Conservation (phyloP, 2,797 vertebrate genomes). For the Capromys pilorides region DNA sequence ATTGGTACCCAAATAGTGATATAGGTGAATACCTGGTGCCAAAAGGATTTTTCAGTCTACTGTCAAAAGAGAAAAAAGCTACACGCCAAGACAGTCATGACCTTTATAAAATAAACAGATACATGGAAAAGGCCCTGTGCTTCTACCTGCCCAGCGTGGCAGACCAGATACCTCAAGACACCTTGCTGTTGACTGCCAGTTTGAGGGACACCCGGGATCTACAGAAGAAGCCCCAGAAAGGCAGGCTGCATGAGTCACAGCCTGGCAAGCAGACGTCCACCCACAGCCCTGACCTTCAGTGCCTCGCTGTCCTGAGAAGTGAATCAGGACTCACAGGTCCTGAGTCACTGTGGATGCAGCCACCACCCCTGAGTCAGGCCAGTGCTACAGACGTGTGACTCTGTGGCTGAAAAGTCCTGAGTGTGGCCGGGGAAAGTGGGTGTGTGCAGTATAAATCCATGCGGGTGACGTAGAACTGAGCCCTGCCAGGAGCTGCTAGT, state of each 20-base stretch:
- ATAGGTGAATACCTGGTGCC: not conserved
- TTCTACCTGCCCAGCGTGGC: not conserved
- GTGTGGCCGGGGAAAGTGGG: not conserved
- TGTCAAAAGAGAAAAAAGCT: not conserved
- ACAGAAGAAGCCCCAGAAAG: not conserved
- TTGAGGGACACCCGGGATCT: not conserved
- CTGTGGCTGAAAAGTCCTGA: not conserved
- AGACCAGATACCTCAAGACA: not conserved
- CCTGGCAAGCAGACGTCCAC: not conserved
- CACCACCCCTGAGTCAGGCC: constrained; percentile 9
- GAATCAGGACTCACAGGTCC: not conserved
- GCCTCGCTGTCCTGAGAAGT: not conserved
- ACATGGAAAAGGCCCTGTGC: not conserved
- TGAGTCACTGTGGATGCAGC: constrained; percentile 44
- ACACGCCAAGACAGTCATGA: not conserved
- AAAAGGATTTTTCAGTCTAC: not conserved
- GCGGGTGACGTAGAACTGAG: not conserved
- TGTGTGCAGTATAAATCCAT: not conserved
- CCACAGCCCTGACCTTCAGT: constrained; percentile 30
- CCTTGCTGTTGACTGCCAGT: not conserved
- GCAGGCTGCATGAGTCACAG: constrained; percentile 47
- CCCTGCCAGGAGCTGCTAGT: not conserved
- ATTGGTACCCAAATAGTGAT: not conserved
- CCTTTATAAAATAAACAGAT: constrained; percentile 26
- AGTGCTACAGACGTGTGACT: not conserved